Evolutionary conservation across 2,888 invertebrate genomes (phyloP), one percentile per base, ranked within the genome.

Genomic region (Drosophila borborema): DNA sequence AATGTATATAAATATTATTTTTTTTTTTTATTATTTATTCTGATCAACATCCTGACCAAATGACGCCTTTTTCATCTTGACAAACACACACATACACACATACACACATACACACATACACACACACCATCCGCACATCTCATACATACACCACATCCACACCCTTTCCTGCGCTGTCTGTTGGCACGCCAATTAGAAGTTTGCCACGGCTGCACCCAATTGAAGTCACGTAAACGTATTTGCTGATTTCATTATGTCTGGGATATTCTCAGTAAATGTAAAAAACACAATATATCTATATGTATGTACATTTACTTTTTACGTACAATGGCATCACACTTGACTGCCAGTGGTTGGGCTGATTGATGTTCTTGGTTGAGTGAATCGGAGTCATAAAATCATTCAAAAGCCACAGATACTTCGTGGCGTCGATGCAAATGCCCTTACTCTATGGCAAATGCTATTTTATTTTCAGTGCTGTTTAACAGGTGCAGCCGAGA

Each of bases 161-260:
- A 78, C 77, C 77, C 68, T 71, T 81, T 80, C 69, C 63, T 72
- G 70, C 16, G 20, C 36, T 38, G 64, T 73, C 71, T 81, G 77
- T 82, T 80, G 80, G 69, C 70, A 68, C 70, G 79, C 71, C 79
- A 85, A 85, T 85, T 87, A 85, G 85, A 85, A 87, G 76, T 79
- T 74, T 59, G 67, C 68, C 75, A 72, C 87, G 80, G 82, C 85
- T 82, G 87, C 85, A 87, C 81, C 77, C 70, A 78, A 81, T 78
- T 85, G 71, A 82, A 85, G 85, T 85, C 85, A 85, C 85, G 87
- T 82, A 81, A 81, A 72, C 82, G 77, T 85, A 87, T 85, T 87
- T 85, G 85, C 79, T 77, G 81, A 85, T 85, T 85, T 79, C 77
- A 85, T 85, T 85, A 87, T 72, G 65, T 49, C 16, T 40, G 36